Evolutionary conservation across 2,797 vertebrate species (phyloP), one percentile per base, ranked within the genome.

Genomic region (Neoniphon sammara): DNA sequence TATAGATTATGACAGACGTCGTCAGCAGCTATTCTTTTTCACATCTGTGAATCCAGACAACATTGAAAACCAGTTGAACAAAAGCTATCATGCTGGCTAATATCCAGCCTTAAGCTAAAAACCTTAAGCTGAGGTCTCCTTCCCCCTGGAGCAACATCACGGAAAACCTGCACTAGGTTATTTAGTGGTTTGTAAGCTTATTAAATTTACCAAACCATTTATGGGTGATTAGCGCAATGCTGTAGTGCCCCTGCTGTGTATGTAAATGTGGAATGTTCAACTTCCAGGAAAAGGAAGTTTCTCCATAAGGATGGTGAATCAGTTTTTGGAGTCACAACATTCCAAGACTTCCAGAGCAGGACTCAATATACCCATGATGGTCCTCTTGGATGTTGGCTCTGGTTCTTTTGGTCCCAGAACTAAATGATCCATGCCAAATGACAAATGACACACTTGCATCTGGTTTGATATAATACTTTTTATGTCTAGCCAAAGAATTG

Each of bases 21-120:
- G 67, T 34, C 65, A 52, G 57, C 59, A 56, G 70, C 68, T 77
- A 31, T 83, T 90, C 73, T 87, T 74, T 73, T 59, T 71, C 58
- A 67, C 79, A 62, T 75, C 60, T 86, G 68, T 36, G 76, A 30
- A 60, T 70, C 62, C 12, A 49, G 42, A 50, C 25, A 66, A 65
- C 54, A 68, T 52, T 73, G 65, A 70, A 80, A 56, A 58, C 46
- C 44, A 34, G 47, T 70, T 12, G 58, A 80, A 87, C 78, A 88
- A 85, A 78, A 78, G 39, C 55, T 25, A 62, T 71, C 52, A 46
- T 73, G 39, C 63, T 76, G 75, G 69, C 67, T 6, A 5, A 47
- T 30, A 27, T 73, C 56, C 76, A 74, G 53, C 49, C 31, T 83
- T 64, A 67, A 67, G 21, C 60, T 59, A 57, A 73, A 83, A 69